phyloP scores from a whole-genome alignment of 1,140 invertebrate genomes.

The Phymorhynchus buccinoides region DNA sequence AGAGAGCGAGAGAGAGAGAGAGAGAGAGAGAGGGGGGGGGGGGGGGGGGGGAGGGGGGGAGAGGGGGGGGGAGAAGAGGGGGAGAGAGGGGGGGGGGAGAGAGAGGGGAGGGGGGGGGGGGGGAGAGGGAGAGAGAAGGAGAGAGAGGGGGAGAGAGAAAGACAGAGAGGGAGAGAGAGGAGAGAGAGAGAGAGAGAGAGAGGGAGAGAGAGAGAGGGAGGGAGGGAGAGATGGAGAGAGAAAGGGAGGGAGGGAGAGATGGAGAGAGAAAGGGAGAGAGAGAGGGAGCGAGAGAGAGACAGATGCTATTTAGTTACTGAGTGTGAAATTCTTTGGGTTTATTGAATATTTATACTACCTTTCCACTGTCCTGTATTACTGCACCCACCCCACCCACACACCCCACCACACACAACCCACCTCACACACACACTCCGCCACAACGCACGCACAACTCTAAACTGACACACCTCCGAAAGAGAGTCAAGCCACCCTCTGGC shows the following conservation, averaged over 20 bases:
- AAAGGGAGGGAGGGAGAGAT: no score
- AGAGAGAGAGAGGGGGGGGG: no score
- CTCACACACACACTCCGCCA: not conserved
- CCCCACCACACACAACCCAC: no score
- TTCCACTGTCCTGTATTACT: not conserved
- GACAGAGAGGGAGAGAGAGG: not conserved
- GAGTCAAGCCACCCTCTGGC: not conserved
- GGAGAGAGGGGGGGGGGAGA: not conserved
- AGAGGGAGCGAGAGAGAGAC: no score
- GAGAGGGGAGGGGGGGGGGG: not conserved
- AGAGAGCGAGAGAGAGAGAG: no score
- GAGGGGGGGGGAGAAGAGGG: not conserved
- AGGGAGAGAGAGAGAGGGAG: not conserved
- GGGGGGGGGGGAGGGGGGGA: not conserved
- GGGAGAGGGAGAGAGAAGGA: not conserved
- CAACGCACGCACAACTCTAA: not conserved
- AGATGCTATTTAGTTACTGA: no score
- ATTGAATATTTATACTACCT: no score
- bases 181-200: not conserved
- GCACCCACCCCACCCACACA: no score
- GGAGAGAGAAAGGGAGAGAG: constrained; percentile 10
- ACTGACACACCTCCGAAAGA: not conserved
- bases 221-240: no score
- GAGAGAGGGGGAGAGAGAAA: not conserved
- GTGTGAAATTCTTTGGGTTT: no score